These are phyloP conservation scores for Acrocera orbiculus DNA, from an alignment of 2,888 invertebrate species.

Conservation along the genomic window DNA sequence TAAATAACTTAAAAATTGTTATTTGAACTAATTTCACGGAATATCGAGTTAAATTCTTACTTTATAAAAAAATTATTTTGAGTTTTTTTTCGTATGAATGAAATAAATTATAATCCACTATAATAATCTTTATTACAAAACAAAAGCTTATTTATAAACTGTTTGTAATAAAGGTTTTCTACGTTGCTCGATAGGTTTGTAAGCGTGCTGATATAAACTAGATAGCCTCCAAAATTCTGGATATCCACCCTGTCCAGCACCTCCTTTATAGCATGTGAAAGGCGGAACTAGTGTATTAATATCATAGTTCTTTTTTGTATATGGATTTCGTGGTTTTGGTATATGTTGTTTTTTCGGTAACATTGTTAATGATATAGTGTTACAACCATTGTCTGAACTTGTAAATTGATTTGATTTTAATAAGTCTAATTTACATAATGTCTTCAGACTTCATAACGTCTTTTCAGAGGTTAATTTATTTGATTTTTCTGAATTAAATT, in stretches of 20 bases:
- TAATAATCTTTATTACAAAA: too few relatives aligned
- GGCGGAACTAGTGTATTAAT: constrained; percentile 69
- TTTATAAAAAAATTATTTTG: too few relatives aligned
- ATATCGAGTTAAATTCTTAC: too few relatives aligned
- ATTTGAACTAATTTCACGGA: too few relatives aligned
- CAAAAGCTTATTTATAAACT: constrained; percentile 53
- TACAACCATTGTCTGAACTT: constrained; percentile 20
- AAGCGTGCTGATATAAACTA: constrained; percentile 74
- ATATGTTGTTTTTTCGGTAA: constrained; percentile 38
- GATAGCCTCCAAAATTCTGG: constrained; percentile 77
- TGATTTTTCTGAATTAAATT: constrained; percentile 31
- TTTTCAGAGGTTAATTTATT: too few relatives aligned
- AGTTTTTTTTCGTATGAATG: too few relatives aligned
- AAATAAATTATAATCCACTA: too few relatives aligned
- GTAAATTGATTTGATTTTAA: too few relatives aligned
- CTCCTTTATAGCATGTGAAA: constrained; percentile 61
- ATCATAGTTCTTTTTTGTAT: constrained; percentile 55
- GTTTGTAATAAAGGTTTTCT: constrained; percentile 50
- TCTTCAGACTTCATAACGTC: too few relatives aligned
- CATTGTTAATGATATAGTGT: constrained; percentile 15
- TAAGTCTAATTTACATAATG: too few relatives aligned
- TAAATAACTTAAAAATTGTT: too few relatives aligned
- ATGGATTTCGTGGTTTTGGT: constrained; percentile 63
- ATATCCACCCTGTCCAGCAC: constrained; percentile 56
- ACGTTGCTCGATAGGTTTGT: constrained; percentile 52